Evolutionary conservation across 2,797 vertebrate species (phyloP).

Genomic region (Nasua narica): DNA sequence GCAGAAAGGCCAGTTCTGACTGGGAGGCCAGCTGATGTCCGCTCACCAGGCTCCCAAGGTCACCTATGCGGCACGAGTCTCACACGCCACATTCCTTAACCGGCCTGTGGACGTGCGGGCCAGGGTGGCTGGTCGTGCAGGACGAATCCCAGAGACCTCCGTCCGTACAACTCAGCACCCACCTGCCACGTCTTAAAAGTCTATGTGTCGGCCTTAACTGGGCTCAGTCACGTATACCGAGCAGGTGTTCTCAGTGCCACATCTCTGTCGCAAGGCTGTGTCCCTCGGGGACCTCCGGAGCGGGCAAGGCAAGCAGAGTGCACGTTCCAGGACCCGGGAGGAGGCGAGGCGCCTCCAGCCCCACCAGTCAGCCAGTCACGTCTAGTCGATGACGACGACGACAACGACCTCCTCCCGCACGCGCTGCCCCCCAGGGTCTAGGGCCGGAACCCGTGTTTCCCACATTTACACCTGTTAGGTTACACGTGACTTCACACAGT

Average conservation of each 20-base stretch:
- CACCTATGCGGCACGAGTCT: not conserved
- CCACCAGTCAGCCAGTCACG: not conserved
- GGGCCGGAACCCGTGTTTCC: not conserved
- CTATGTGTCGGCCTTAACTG: too few relatives aligned
- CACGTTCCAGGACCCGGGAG: not conserved
- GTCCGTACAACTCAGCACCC: not conserved
- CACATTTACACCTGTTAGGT: not conserved
- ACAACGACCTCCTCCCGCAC: not conserved
- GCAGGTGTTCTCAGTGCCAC: not conserved
- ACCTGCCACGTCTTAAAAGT: not conserved
- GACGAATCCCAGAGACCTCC: not conserved
- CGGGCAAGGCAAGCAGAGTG: not conserved
- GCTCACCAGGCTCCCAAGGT: not conserved
- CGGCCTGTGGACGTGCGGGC: not conserved
- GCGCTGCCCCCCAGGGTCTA: accelerated
- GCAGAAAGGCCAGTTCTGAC: not conserved
- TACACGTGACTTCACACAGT: accelerated
- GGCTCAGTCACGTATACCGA: not conserved
- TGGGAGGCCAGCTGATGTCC: not conserved
- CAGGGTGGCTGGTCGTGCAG: not conserved
- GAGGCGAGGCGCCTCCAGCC: not conserved
- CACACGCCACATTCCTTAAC: not conserved
- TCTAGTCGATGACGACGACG: too few relatives aligned
- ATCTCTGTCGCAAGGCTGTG: not conserved
- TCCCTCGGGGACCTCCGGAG: not conserved